Evolutionary conservation across 1,140 invertebrate genomes (phyloP).

Genomic region (Drosophila nasuta): DNA sequence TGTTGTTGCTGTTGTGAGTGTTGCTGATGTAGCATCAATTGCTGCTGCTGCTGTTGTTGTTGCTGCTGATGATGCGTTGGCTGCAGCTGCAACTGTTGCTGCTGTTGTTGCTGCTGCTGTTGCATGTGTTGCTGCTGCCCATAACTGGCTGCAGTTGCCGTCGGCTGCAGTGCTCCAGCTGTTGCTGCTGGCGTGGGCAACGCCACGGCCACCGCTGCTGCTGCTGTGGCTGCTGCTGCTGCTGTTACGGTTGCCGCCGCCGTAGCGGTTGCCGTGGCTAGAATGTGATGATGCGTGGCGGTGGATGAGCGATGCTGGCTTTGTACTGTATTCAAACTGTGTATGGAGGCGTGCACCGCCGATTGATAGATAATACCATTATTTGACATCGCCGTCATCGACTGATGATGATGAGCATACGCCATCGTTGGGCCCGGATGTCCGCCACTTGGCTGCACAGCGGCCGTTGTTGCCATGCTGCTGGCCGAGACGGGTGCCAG

Average conservation of each 20-base stretch:
- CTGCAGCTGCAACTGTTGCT: slow-evolving; percentile 30
- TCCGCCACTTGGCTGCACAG: slow-evolving; percentile 51
- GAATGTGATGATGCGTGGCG: slow-evolving; percentile 81
- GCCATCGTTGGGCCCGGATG: slow-evolving; percentile 67
- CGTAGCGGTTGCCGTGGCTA: slow-evolving; percentile 73
- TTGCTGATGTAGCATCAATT: slow-evolving; percentile 21
- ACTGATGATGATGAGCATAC: slow-evolving; percentile 73
- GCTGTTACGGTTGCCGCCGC: slow-evolving; percentile 64
- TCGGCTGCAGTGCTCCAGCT: slow-evolving; percentile 34
- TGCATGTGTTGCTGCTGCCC: slow-evolving; percentile 55
- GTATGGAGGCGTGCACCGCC: slow-evolving; percentile 83
- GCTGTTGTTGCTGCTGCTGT: slow-evolving; percentile 43
- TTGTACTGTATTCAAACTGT: slow-evolving; percentile 83
- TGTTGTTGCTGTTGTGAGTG: slow-evolving; percentile 38
- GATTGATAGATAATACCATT: slow-evolving; percentile 85
- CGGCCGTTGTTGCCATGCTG: slow-evolving; percentile 55
- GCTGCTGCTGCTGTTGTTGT: slow-evolving; percentile 50
- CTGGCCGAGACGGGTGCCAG: slow-evolving; percentile 71
- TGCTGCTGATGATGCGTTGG: slow-evolving; percentile 36
- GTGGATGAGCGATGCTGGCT: slow-evolving; percentile 77
- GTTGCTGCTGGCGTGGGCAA: slow-evolving; percentile 49
- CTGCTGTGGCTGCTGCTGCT: slow-evolving; percentile 57
- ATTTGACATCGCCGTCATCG: slow-evolving; percentile 83
- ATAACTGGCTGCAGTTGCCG: slow-evolving; percentile 43
- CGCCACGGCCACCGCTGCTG: slow-evolving; percentile 48